These are phyloP conservation scores for Pitangus sulphuratus DNA, from an alignment of 2,797 vertebrate species.

Conservation along the genomic window DNA sequence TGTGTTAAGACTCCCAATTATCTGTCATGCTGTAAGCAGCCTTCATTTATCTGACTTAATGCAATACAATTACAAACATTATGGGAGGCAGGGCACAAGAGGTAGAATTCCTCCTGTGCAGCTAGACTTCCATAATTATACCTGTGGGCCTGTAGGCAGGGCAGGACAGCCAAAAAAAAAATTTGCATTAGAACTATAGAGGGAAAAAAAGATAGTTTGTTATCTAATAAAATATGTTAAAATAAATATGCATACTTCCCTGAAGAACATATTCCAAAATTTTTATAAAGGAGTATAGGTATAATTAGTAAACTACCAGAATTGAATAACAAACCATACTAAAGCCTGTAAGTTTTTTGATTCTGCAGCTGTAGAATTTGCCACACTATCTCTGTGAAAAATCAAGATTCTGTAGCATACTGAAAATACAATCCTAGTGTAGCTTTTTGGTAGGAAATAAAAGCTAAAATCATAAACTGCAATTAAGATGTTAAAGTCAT, in stretches of 20 bases:
- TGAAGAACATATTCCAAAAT: background rate
- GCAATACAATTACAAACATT: background rate
- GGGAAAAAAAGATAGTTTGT: background rate
- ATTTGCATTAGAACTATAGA: fast-evolving
- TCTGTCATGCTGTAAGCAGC: background rate
- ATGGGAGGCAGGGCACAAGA: background rate
- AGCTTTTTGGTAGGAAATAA: background rate
- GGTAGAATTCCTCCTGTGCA: background rate
- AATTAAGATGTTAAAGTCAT: background rate
- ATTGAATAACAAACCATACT: background rate
- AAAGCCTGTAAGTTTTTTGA: background rate
- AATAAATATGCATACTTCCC: background rate
- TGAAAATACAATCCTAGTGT: background rate
- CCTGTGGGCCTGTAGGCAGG: background rate
- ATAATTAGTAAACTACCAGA: background rate
- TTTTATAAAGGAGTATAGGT: background rate
- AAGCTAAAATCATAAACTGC: background rate
- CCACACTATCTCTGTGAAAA: background rate
- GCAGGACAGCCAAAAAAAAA: background rate
- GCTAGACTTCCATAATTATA: background rate
- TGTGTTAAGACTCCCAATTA: background rate
- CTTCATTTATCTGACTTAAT: background rate
- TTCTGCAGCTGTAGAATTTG: background rate
- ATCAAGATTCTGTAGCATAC: background rate
- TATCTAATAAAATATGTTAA: background rate